phyloP scores from a whole-genome alignment of 2,113 vertebrate species.

The Emydocephalus ijimae region DNA sequence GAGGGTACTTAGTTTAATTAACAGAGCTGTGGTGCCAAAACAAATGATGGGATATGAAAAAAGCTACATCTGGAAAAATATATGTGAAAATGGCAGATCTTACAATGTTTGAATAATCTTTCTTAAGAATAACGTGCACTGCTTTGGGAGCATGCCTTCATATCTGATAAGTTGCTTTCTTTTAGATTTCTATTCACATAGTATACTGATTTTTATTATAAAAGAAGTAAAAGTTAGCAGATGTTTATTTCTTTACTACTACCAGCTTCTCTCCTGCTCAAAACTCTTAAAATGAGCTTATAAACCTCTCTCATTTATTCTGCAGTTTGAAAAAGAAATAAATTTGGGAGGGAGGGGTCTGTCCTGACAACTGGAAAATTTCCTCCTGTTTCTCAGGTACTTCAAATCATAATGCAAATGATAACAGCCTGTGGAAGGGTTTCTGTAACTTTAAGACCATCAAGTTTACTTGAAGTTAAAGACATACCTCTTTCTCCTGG shows the following conservation, averaged over 20 bases:
- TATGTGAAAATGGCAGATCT: not conserved
- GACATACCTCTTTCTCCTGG: not conserved
- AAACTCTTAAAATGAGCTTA: not conserved
- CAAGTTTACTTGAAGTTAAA: not conserved
- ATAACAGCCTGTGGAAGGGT: not conserved
- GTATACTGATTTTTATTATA: not conserved
- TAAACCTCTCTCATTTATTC: not conserved
- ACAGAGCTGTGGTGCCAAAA: constrained; percentile 60
- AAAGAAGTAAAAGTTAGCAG: not conserved
- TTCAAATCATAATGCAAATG: not conserved
- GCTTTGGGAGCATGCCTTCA: not conserved
- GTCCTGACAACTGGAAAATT: not conserved
- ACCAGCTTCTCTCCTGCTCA: not conserved
- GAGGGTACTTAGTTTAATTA: constrained; percentile 63
- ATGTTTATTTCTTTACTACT: not conserved
- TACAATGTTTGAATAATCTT: not conserved
- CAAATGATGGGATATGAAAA: constrained; percentile 51
- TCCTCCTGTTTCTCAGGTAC: not conserved
- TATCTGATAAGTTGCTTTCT: not conserved
- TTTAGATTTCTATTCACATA: not conserved
- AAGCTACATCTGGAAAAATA: not conserved
- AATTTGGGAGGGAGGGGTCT: not conserved
- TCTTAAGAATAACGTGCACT: not conserved
- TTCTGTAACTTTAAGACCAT: not conserved
- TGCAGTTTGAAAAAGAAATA: not conserved